Base-by-base conservation (phyloP, 2,797 vertebrate species). In the Cryptoprocta ferox region DNA sequence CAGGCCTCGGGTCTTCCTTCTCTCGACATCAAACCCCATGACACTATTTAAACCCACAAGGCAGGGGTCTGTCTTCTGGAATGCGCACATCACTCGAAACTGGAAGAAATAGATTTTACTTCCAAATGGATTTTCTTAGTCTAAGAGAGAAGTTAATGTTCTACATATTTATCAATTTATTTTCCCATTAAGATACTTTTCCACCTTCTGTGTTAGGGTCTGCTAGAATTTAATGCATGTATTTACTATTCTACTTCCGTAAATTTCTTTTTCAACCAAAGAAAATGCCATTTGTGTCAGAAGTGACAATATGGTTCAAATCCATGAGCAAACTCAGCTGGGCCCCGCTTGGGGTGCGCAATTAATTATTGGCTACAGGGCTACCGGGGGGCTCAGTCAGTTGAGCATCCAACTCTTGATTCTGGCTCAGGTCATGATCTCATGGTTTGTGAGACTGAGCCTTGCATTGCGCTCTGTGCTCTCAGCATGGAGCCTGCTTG, bases 211-310 rank as follows among this genome's bases (percentile, higher is more conserved):
- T 16, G 35, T 30, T 16, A 30, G 63, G 39, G 50, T 48, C 59
- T 39, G 14, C 82, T 45, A 28, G 14, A 86, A 68, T 42, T 96
- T 81, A 70, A 26, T 56, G 16, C 14, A 5, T 35, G 24, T 80
- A 35, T 75, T 76, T 80, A 68, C 2, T 59, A 35, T 39, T 66
- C 68, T 32, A 30, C 32, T 21, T 84, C 35, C 30, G 24, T 75
- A 75, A 56, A 6, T 71, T 89, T 50, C 42, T n/a, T 73, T 89
- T 95, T 83, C 87, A 84, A 89, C 73, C 56, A 79, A 18, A 88
- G 76, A 78, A 53, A 94, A 91, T 71, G 28, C 56, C 71, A 81
- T n/a, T 24, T 39, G 39, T 65, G 35, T 85, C 70, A 68, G 1
- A 1, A 95, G 45, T 68, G 45, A 59, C 45, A 12, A 3, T 30